A percentile compares a stretch with the other conserved stretches of the same genome.
Evolutionary conservation across 2,113 vertebrate species (phyloP).

Genomic region (Axis porcinus): DNA sequence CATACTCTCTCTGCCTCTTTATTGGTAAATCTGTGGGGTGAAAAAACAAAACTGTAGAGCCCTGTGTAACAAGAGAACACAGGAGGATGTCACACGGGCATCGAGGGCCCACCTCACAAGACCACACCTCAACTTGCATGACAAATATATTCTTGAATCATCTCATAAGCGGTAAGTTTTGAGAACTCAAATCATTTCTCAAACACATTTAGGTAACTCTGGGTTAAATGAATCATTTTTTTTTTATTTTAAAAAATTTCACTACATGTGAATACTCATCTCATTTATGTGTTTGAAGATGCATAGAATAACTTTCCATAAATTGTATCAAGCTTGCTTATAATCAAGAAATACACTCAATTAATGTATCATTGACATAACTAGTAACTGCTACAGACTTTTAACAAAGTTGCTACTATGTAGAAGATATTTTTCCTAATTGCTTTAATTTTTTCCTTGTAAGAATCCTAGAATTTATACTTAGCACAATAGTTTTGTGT

Average conservation of each 20-base stretch:
- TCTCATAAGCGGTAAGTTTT: not conserved
- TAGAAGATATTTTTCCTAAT: not conserved
- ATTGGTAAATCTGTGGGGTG: conserved; percentile 78
- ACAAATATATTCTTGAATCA: not conserved
- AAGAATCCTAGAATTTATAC: not conserved
- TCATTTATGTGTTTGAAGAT: not conserved
- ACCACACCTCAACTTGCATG: not conserved
- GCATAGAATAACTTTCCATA: not conserved
- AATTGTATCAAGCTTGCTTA: conserved; percentile 19
- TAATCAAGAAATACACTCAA: not conserved
- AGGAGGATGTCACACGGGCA: not conserved
- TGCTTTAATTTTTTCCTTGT: not conserved
- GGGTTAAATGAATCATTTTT: not conserved
- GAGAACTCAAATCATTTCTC: not conserved
- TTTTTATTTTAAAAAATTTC: not conserved
- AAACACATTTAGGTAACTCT: not conserved
- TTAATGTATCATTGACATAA: not conserved
- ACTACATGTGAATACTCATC: not conserved
- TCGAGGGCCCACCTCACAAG: not conserved
- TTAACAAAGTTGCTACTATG: conserved; percentile 2
- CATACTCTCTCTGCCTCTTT: conserved; percentile 85
- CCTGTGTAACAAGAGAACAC: not conserved
- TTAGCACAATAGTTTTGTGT: not conserved
- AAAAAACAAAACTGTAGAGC: conserved; percentile 52
- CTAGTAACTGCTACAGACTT: not conserved